A percentile compares a stretch with the other conserved stretches of the same genome.
Evolutionary conservation across 2,113 vertebrate species (phyloP).

Genomic region (Macrotis lagotis): DNA sequence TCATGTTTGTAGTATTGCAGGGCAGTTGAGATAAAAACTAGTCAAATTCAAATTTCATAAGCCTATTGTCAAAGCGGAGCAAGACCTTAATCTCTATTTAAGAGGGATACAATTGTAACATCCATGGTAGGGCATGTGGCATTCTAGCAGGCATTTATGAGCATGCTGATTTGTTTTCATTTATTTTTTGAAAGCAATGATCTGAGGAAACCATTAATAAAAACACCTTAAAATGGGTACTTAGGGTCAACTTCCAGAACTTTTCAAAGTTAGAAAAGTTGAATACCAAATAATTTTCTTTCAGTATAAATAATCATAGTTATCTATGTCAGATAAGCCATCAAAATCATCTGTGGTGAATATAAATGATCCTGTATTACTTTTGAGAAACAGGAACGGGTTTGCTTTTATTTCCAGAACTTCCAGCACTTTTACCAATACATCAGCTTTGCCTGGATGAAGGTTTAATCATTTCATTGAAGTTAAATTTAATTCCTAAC

Average conservation of each 20-base stretch:
- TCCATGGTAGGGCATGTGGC: neutral
- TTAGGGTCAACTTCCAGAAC: neutral
- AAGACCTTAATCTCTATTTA: neutral
- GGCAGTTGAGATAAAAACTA: neutral
- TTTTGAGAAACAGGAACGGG: neutral
- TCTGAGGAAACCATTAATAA: neutral
- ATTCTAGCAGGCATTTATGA: neutral
- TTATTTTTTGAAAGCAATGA: neutral
- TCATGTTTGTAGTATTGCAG: neutral
- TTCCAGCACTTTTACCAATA: fast-evolving
- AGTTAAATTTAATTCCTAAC: neutral
- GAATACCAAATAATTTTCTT: neutral
- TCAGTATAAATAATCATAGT: neutral
- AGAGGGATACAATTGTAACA: neutral
- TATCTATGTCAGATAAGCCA: fast-evolving
- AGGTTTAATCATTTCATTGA: neutral
- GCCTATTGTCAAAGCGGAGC: neutral
- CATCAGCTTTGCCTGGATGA: neutral
- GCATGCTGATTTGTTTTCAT: neutral
- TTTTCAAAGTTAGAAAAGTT: neutral
- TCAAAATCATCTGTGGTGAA: fast-evolving
- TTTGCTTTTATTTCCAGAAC: fast-evolving
- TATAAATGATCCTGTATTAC: too few relatives aligned
- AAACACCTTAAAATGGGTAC: neutral
- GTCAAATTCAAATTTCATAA: neutral